phyloP scores from a whole-genome alignment of 2,113 vertebrate species.

The Cryptotis parvus region DNA sequence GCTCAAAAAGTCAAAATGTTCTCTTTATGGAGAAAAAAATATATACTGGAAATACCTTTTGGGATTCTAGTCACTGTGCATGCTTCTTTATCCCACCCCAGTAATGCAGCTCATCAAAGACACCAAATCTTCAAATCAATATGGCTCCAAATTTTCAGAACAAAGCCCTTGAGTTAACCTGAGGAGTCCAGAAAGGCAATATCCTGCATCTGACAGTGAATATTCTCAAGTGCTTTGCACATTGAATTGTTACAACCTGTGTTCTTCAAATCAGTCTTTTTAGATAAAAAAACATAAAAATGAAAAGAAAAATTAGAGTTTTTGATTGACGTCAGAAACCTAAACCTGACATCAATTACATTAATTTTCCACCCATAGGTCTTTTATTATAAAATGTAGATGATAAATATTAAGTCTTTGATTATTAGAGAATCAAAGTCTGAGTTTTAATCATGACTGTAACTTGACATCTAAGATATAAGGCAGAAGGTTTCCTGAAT shows the following conservation, averaged over 20 bases:
- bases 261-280: conserved; percentile 32
- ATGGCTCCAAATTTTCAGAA: background rate
- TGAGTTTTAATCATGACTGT: background rate
- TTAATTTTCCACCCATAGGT: conserved; percentile 1
- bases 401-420: background rate
- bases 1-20: background rate
- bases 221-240: background rate
- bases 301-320: background rate
- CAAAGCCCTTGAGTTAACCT: background rate
- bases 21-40: conserved; percentile 9
- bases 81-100: background rate
- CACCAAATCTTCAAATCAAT: background rate
- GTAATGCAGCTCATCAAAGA: background rate
- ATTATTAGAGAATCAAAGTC: background rate
- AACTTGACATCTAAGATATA: conserved; percentile 17
- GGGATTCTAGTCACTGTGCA: background rate
- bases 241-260: background rate
- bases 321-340: conserved; percentile 13
- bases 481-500: background rate
- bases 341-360: background rate
- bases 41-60: conserved; percentile 5
- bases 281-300: background rate
- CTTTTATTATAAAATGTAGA: background rate
- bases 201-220: background rate
- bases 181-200: background rate